Percentiles rank a stretch among this genome's conserved stretches.
Conservation (phyloP, 1,140 invertebrate genomes). For the Heliconius nattereri region DNA sequence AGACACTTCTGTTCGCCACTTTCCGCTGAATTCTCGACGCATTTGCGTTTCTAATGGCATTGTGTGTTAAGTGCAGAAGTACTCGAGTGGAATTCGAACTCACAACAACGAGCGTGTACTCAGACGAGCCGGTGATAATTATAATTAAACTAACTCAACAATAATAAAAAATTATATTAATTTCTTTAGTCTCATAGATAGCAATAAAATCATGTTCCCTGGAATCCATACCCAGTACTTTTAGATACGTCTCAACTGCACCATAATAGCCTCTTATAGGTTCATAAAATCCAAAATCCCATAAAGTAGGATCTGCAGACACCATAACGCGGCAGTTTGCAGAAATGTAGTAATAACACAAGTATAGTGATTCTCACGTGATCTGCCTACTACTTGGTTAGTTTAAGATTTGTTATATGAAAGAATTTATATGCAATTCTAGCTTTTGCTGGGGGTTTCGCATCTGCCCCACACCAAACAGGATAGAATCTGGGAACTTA, state of each 20-base stretch:
- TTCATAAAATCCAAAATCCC: slow-evolving; percentile 8
- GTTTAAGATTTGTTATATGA: slow-evolving; percentile 23
- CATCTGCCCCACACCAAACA: background rate
- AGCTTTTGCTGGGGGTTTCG: no score
- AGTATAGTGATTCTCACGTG: slow-evolving; percentile 23
- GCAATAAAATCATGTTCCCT: background rate
- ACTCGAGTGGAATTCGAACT: no score
- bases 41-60: no score
- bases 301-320: slow-evolving; percentile 16
- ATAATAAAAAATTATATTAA: no score
- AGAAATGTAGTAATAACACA: slow-evolving; percentile 19
- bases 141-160: no score
- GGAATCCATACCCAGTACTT: background rate
- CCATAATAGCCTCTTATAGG: background rate
- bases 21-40: no score
- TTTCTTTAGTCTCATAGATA: background rate
- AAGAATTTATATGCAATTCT: background rate
- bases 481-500: background rate
- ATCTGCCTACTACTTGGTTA: slow-evolving; percentile 22
- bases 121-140: no score
- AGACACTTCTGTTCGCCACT: no score
- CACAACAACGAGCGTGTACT: no score
- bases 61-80: no score
- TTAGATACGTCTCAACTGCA: background rate
- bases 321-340: slow-evolving; percentile 17